Percentiles rank a stretch among this genome's conserved stretches.
phyloP scores from a whole-genome alignment of 1,140 invertebrate genomes.

The Drosophila nannoptera region DNA sequence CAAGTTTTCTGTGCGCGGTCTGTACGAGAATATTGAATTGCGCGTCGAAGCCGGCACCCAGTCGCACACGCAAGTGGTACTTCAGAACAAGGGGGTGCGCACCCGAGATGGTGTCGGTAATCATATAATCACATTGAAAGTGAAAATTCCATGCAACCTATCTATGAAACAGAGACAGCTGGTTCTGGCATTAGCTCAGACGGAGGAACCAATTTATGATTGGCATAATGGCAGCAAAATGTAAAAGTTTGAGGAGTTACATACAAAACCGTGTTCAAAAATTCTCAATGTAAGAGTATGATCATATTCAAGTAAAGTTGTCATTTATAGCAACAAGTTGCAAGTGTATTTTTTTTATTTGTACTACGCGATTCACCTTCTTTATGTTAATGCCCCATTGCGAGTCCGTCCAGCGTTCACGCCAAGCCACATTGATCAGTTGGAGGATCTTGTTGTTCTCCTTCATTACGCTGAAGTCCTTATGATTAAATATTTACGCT shows the following conservation, averaged over 20 bases:
- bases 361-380: conserved; percentile 81
- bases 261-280: conserved; percentile 29
- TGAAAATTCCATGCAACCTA: conserved; percentile 62
- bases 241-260: conserved; percentile 2
- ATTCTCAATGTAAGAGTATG: conserved; percentile 56
- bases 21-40: conserved; percentile 63
- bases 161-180: conserved; percentile 72
- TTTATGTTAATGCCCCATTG: conserved; percentile 98
- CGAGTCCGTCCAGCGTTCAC: conserved; percentile 95
- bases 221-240: conserved; percentile 18
- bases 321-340: conserved; percentile 17
- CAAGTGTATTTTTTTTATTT: neutral
- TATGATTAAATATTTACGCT: conserved; percentile 13
- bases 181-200: conserved; percentile 63
- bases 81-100: conserved; percentile 64
- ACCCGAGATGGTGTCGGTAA: conserved; percentile 50
- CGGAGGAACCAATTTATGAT: conserved; percentile 66
- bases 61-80: conserved; percentile 56
- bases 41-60: conserved; percentile 67
- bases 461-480: conserved; percentile 46
- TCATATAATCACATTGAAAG: conserved; percentile 66
- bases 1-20: conserved; percentile 57
- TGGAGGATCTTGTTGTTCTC: conserved; percentile 71
- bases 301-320: conserved; percentile 21
- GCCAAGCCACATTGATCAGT: conserved; percentile 85